Evolutionary conservation across 2,888 invertebrate species (phyloP), one percentile per base, ranked within the genome.

Genomic region (Apodemia duryi): DNA sequence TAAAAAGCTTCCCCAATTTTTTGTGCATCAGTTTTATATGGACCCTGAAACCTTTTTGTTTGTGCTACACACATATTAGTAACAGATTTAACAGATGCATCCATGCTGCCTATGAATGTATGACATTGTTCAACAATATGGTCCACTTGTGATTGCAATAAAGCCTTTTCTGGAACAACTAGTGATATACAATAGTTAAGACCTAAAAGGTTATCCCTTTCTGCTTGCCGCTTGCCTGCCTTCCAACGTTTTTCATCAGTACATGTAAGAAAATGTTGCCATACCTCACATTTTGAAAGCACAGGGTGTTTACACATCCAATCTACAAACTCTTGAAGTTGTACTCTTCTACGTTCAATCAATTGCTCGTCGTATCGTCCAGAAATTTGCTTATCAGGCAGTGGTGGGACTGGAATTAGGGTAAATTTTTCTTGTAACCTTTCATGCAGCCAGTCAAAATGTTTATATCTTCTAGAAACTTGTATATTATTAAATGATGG

Each of bases 241-340:
- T 99, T 99, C 99, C 99, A 99, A 74, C 96, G 95, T 84, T 98
- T 98, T 76, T 98, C 99, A 88, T 99, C 99, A 7, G 97, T 98
- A 82, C 99, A 99, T 2, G 98, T 98, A 63, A 99, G 94, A 84
- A 99, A 99, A 84, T 99, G 99, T 80, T 96, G 95, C 97, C 98
- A 99, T 0, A 99, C 99, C 73, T 97, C 97, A 77, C 96, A 96
- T 74, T 95, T 95, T 2, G 98, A 97, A 54, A 99, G 90, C 9
- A 99, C 97, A 2, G 99, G 99, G 93, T 99, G 99, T 66, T 97
- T 94, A 82, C 98, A 98, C 79, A 99, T 98, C 93, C 98, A 97
- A 90, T 98, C 97, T 2, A 99, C 97, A 94, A 99, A 99, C 77
- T 98, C 96, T 84, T 99, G 99, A 61, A 99, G 92, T 80, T 98